Evolutionary conservation across 1,140 invertebrate species (phyloP).

Genomic region (Ladona fulva): DNA sequence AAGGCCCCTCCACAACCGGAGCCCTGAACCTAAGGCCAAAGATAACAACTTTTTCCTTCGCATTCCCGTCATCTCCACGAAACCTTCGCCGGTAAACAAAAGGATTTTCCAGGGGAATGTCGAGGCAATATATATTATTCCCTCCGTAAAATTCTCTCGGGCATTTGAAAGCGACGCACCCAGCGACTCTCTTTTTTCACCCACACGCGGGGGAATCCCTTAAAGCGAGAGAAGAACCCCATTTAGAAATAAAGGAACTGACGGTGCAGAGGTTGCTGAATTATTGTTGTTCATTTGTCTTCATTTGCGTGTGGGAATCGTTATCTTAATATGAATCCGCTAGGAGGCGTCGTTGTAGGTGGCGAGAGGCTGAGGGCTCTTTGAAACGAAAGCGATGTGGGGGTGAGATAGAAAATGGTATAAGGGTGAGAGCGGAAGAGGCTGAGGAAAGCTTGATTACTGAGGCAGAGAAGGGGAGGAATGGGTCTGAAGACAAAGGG

Average conservation of each 20-base stretch:
- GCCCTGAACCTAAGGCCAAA: neutral
- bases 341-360: no score
- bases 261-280: neutral
- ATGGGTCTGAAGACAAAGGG: no score
- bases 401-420: no score
- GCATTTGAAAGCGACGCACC: no score
- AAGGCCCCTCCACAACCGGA: neutral
- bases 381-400: no score
- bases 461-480: no score
- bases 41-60: conserved; percentile 4
- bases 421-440: no score
- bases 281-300: neutral
- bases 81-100: neutral
- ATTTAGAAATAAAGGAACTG: neutral
- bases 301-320: neutral
- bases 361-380: no score
- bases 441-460: no score
- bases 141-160: neutral
- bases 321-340: no score
- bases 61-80: neutral
- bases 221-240: neutral
- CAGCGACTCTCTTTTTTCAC: no score
- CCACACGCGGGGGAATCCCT: no score
- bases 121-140: neutral
- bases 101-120: neutral